phyloP scores from a whole-genome alignment of 2,888 invertebrate genomes.

The Brachyopa scutellaris region DNA sequence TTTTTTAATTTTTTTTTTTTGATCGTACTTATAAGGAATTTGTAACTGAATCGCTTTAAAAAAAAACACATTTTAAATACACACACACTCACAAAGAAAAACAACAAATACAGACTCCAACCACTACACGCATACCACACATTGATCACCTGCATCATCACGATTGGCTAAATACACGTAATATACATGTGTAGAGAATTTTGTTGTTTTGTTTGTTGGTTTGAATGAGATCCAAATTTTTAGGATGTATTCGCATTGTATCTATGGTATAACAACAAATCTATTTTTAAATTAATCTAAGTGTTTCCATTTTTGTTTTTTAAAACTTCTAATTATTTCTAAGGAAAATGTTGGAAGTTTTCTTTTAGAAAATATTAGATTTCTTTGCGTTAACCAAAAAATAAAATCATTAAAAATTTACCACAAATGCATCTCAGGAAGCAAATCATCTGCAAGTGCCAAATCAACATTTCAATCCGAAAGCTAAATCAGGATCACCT shows the following conservation, averaged over 20 bases:
- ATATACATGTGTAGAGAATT: constrained; percentile 5
- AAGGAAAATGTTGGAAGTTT: neutral
- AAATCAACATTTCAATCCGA: constrained; percentile 11
- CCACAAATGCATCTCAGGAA: constrained; percentile 34
- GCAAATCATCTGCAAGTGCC: constrained; percentile 18
- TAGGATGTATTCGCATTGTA: constrained; percentile 39
- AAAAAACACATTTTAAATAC: constrained; percentile 67
- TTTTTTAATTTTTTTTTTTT: constrained; percentile 8
- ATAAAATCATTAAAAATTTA: neutral
- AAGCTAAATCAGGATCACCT: constrained; percentile 23
- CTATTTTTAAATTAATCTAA: constrained; percentile 44
- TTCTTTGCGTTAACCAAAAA: neutral
- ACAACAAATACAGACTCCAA: constrained; percentile 23
- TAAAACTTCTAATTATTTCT: neutral
- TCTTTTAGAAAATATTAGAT: neutral
- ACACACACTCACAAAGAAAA: constrained; percentile 59
- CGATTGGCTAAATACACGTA: constrained; percentile 8
- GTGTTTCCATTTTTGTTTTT: no score
- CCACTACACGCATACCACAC: constrained; percentile 41
- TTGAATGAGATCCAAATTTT: constrained; percentile 20
- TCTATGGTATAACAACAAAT: constrained; percentile 29
- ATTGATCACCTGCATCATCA: constrained; percentile 49
- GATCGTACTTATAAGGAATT: constrained; percentile 80
- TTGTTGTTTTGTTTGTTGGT: constrained; percentile 29
- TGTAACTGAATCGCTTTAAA: constrained; percentile 80